Base-by-base conservation (phyloP, 2,797 vertebrate genomes). In the Tinamus major region DNA sequence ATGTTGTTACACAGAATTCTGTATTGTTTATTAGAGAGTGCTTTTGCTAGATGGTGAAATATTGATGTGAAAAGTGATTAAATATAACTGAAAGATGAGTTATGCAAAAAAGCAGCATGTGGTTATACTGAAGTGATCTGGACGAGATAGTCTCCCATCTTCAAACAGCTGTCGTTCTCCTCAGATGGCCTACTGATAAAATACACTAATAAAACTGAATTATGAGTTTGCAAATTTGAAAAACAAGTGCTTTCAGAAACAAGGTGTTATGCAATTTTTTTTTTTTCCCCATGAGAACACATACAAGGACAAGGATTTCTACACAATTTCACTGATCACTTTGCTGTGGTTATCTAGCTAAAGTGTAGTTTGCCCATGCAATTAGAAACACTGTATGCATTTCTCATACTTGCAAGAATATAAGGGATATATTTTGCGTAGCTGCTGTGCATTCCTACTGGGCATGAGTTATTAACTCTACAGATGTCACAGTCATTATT, bases 211-310 rank as follows among this genome's bases (percentile, higher is more conserved):
- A 68, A 79, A 87, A 88, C 13, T 17, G 42, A 77, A 16, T 31
- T 81, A 33, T 0, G 3, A 79, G 13, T 61, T 44, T 55, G 58
- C 61, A 69, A 76, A 35, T 61, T 44, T 55, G 61, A 63, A 69
- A 76, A 41, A 58, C 39, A 79, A 85, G 42, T 37, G 42, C 46
- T 84, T 72, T 72, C 24, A 49, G 71, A 77, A 46, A 88, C 29
- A 87, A 84, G 67, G 2, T 58, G 31, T 20, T 58, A 64, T 49
- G 31, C 33, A 85, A 79, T 56, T 41, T 8, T 24, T 42, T 51
- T 51, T 79, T 92, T 37, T 1, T 0, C 18, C 37, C 23, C 10
- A 1, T 41, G 63, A 37, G 24, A 17, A 0, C 19, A 37, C 4
- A 21, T 12, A 48, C 72, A 70, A 42, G 69, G 23, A 16, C 62